Evolutionary conservation across 2,113 vertebrate genomes (phyloP).

Genomic region (Origma solitaria): DNA sequence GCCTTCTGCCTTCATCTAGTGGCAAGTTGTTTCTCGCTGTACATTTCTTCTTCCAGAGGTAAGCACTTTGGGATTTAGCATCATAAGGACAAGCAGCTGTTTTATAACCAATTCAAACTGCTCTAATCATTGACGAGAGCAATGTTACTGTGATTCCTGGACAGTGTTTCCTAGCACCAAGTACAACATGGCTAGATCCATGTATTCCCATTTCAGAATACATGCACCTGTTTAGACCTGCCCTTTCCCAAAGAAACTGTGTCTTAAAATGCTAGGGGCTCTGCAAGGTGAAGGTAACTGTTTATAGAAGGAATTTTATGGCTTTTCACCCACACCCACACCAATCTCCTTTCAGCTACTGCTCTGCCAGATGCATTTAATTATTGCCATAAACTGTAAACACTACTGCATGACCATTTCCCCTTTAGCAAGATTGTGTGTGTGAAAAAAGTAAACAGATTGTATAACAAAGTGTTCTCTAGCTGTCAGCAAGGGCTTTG

Average conservation of each 20-base stretch:
- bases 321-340: conserved; percentile 16
- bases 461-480: conserved; percentile 81
- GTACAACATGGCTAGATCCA: not conserved
- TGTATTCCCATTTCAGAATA: not conserved
- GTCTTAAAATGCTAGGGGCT: not conserved
- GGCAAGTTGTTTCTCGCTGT: not conserved
- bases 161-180: not conserved
- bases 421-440: conserved; percentile 67
- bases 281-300: conserved; percentile 18
- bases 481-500: conserved; percentile 81
- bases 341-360: not conserved
- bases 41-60: not conserved
- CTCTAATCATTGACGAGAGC: not conserved
- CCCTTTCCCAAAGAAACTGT: conserved; percentile 2
- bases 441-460: conserved; percentile 78
- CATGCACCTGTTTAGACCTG: conserved; percentile 64
- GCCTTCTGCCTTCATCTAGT: not conserved
- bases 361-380: conserved; percentile 71
- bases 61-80: not conserved
- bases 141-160: not conserved
- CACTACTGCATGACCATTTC: conserved; percentile 64
- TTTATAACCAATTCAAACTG: not conserved
- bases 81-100: not conserved
- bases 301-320: conserved; percentile 47
- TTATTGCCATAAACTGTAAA: conserved; percentile 64